These are phyloP conservation scores for Mormoops blainvillei DNA, from an alignment of 2,113 vertebrate genomes.

Conservation along the genomic window DNA sequence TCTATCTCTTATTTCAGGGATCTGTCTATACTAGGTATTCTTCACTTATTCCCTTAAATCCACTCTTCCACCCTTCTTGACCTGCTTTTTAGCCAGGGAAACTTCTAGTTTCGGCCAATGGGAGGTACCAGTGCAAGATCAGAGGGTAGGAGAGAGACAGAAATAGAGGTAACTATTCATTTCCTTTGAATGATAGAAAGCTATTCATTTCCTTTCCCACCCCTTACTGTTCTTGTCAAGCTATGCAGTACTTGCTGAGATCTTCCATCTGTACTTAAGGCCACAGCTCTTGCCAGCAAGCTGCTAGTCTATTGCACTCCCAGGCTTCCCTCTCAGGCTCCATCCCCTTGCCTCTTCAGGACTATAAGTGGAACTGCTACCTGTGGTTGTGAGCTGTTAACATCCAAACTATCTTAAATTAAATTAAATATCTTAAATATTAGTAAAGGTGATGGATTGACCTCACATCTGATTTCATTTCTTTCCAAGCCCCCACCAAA, in stretches of 20 bases:
- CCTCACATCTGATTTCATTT: background rate
- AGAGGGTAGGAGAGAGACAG: background rate
- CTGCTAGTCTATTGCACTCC: no score
- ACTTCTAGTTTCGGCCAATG: background rate
- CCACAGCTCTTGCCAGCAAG: background rate
- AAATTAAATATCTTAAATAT: background rate
- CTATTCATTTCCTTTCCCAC: background rate
- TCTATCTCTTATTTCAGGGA: background rate
- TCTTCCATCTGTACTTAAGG: fast-evolving
- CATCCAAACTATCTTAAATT: background rate
- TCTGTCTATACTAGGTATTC: background rate
- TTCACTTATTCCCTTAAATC: background rate
- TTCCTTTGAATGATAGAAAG: background rate
- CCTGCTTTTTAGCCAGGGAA: background rate
- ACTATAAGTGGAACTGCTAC: background rate
- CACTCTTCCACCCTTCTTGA: background rate
- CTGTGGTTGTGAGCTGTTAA: background rate
- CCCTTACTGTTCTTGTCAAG: background rate
- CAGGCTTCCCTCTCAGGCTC: background rate
- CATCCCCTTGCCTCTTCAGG: background rate
- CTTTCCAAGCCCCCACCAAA: background rate
- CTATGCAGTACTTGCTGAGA: background rate
- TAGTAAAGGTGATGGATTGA: background rate
- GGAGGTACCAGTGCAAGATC: background rate
- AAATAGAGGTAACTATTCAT: background rate